Evolutionary conservation across 2,888 invertebrate genomes (phyloP), one percentile per base, ranked within the genome.

Genomic region (Leptopilina syphax): DNA sequence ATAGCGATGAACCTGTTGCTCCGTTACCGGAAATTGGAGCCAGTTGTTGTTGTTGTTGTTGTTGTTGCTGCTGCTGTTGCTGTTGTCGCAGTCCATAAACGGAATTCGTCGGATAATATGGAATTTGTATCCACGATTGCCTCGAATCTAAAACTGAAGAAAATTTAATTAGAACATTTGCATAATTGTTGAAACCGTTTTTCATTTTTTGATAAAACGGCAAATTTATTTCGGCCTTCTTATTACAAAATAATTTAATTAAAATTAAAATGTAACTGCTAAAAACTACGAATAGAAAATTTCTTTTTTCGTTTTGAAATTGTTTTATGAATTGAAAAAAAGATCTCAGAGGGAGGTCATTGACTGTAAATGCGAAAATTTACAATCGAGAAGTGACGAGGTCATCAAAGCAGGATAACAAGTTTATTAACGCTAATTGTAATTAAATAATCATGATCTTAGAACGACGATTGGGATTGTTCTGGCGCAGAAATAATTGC

Each of bases 31-130:
- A 76, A 13, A 84, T 77, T 9, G 81, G 80, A 50, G 82, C 84
- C 27, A 79, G 44, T 18, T 79, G 83, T 47, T 85, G 84, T 34
- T 78, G 85, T n/a, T 87, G 85, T 81, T 50, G 50, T 12, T 50
- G 50, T 3, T 50, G 50, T 6, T 34, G 34, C 9, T 47, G 47
- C 8, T 47, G 47, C 5, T 47, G 47, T 10, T 47, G 47, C 9
- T 47, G 47, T 47, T 85, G 84, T 44, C 79, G 85, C 24, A 87
- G 85, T 81, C 87, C 87, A 82, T 90, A 89, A 65, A 89, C 89
- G 54, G 87, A 89, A 82, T 90, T 90, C 65, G 89, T 87, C 27
- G 90, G 89, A 77, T 89, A 85, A 27, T 88, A 82, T 44, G 85
- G 88, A 50, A 87, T 83, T 73, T 84, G 87, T 77, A 88, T 85